Conservation (phyloP, 2,888 invertebrate genomes). For the Lumbricus terrestris region DNA sequence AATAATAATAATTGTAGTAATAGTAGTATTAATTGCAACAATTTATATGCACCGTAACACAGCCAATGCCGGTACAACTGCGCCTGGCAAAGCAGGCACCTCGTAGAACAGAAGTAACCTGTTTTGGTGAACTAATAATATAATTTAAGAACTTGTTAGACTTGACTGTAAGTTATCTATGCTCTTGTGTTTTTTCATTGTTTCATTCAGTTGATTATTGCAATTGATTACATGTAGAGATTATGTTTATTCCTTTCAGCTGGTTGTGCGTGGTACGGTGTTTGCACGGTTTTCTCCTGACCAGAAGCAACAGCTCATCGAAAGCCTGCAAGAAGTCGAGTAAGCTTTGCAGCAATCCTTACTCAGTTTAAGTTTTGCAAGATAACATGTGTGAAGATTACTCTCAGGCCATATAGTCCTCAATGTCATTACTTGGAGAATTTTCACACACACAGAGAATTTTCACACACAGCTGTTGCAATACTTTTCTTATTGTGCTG, state of each 20-base stretch:
- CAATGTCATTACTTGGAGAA: neutral
- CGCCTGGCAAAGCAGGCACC: no score
- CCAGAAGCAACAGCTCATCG: conserved; percentile 87
- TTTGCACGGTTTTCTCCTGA: conserved; percentile 94
- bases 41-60: no score
- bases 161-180: neutral
- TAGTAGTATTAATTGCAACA: no score
- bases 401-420: neutral
- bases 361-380: neutral
- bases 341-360: conserved; percentile 61
- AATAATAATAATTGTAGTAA: no score
- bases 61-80: no score
- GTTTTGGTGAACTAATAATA: no score
- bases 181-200: neutral
- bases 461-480: no score
- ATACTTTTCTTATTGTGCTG: no score
- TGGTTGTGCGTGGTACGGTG: conserved; percentile 70
- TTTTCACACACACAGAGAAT: no score
- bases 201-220: neutral
- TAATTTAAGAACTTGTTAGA: no score
- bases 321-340: conserved; percentile 80
- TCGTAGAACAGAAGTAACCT: no score
- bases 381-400: neutral
- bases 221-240: neutral
- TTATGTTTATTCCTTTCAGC: conserved; percentile 40